phyloP scores from a whole-genome alignment of 2,797 vertebrate species.

The Peromyscus eremicus region DNA sequence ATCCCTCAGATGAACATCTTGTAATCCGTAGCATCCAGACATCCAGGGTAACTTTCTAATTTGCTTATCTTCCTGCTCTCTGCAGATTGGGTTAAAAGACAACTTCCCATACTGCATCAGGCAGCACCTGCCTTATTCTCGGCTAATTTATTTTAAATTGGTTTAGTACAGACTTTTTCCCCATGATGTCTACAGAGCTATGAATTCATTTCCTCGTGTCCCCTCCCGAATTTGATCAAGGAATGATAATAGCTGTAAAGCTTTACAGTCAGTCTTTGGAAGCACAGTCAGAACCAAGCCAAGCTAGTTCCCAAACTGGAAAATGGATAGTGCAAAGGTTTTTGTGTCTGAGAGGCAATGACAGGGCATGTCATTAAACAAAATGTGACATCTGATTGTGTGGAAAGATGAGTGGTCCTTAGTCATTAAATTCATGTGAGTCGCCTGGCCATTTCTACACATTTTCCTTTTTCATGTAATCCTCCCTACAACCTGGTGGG shows the following conservation, averaged over 20 bases:
- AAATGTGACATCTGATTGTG: not conserved
- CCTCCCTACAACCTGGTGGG: not conserved
- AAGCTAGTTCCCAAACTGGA: slow-evolving; percentile 41
- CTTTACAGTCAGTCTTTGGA: slow-evolving; percentile 25
- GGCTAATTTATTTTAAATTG: slow-evolving; percentile 82
- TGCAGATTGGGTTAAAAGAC: slow-evolving; percentile 77
- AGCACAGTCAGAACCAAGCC: slow-evolving; percentile 38
- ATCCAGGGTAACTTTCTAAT: slow-evolving; percentile 54
- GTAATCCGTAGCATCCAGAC: not conserved
- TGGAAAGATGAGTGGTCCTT: not conserved
- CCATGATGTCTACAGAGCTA: slow-evolving; percentile 72
- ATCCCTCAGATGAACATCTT: slow-evolving; percentile 51
- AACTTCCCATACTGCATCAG: slow-evolving; percentile 77
- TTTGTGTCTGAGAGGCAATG: not conserved
- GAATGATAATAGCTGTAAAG: slow-evolving; percentile 54
- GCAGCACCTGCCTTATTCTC: slow-evolving; percentile 70
- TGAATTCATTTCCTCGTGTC: slow-evolving; percentile 72
- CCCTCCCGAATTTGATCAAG: slow-evolving; percentile 75
- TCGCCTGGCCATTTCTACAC: not conserved
- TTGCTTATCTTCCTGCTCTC: slow-evolving; percentile 78
- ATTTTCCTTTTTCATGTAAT: slow-evolving; percentile 6
- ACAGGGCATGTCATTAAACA: not conserved
- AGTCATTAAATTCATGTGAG: slow-evolving; percentile 33
- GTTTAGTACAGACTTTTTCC: slow-evolving; percentile 75
- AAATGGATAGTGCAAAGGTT: slow-evolving; percentile 57